Evolutionary conservation across 1,140 invertebrate genomes (phyloP), one percentile per base, ranked within the genome.

Genomic region (Diorhabda elongata): DNA sequence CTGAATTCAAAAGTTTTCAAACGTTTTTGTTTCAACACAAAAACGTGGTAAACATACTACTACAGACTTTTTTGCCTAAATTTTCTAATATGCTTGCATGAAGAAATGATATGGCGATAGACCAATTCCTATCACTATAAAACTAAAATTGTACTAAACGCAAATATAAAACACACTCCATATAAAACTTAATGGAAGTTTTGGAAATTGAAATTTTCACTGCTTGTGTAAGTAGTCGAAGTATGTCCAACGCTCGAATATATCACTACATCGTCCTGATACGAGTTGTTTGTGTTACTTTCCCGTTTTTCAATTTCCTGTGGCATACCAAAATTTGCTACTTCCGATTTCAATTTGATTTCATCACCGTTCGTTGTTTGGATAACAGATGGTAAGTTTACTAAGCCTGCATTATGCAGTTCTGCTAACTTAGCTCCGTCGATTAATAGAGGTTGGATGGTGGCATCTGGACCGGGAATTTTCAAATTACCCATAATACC

Each of bases 401-500:
- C 73, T 58, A 77, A 63, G 9, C 71, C 71, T 44, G 71, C 71
- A 64, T 69, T 72, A 3, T 71, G 74, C 58, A 76, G 63, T 59
- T 77, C 73, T 6, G 74, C 69, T 47, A 77, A 61, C 69, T 77
- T 77, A 43, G 72, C 64, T 44, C 59, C 66, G 47, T 77, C 76
- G 2, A 77, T 73, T 45, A 76, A 68, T 26, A 77, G 69, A 1
- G 72, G 69, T 68, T 75, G 68, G 11, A 41, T 65, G 58, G 73
- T 61, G 8, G 26, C 42, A n/a, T 65, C 61, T 2, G 42, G 43
- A 63, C 61, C 65, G 11, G 58, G 64, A 41, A 76, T 45, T 64
- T 75, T 75, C 44, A 77, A 67, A 45, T 74, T 71, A 4, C 71
- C 73, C 73, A 77, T 75, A 11, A 77, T 73, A n/a, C 74, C 71